A percentile compares a stretch with the other conserved stretches of the same genome.
phyloP scores from a whole-genome alignment of 2,888 invertebrate genomes.

The Rosalia funebris region DNA sequence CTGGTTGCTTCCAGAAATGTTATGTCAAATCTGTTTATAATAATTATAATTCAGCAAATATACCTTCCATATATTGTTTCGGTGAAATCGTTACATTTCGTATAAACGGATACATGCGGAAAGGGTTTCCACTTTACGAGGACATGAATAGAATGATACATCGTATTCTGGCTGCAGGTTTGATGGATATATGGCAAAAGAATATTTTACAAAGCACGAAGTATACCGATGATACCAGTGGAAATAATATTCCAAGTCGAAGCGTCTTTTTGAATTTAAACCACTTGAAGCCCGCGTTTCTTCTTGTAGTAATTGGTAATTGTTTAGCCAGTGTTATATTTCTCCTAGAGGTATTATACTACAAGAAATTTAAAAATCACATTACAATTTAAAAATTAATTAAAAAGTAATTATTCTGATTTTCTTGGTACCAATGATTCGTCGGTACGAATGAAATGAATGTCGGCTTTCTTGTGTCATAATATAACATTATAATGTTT shows the following conservation, averaged over 20 bases:
- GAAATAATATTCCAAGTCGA: background rate
- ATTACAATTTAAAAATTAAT: background rate
- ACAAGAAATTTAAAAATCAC: slow-evolving; percentile 4
- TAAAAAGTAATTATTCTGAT: no score
- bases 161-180: slow-evolving; percentile 48
- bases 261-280: background rate
- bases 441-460: no score
- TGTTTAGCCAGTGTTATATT: background rate
- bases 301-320: background rate
- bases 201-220: no score
- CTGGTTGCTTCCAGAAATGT: slow-evolving; percentile 47
- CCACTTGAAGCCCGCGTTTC: background rate
- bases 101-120: slow-evolving; percentile 54
- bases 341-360: slow-evolving; percentile 1
- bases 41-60: slow-evolving; percentile 46
- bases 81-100: slow-evolving; percentile 53
- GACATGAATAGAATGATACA: slow-evolving; percentile 49
- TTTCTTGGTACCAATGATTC: no score
- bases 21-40: slow-evolving; percentile 49
- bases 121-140: slow-evolving; percentile 53
- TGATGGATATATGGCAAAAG: slow-evolving; percentile 37
- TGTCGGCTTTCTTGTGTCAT: no score
- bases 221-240: no score
- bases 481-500: no score
- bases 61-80: slow-evolving; percentile 44